Conservation (phyloP, 2,888 invertebrate species). For the Notodonta ziczac region DNA sequence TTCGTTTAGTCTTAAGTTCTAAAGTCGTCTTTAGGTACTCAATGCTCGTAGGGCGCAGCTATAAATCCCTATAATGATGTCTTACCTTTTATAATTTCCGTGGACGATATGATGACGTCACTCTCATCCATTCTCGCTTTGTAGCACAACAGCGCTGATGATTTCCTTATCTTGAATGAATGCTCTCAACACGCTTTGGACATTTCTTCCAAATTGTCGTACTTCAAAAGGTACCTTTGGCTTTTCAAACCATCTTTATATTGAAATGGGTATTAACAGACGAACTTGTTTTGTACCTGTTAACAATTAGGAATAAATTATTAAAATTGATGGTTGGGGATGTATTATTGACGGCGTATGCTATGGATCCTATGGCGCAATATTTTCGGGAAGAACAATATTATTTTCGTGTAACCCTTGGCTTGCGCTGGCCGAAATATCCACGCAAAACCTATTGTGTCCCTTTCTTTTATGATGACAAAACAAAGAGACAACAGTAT, state of each 20-base stretch:
- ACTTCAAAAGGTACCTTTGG: slow-evolving; percentile 8
- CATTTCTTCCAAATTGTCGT: slow-evolving; percentile 18
- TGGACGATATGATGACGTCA: slow-evolving; percentile 86
- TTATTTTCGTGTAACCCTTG: too few relatives aligned
- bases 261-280: not conserved
- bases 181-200: slow-evolving; percentile 21
- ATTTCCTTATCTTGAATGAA: slow-evolving; percentile 71
- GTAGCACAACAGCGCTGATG: slow-evolving; percentile 71
- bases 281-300: not conserved
- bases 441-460: too few relatives aligned
- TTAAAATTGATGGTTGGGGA: not conserved
- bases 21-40: too few relatives aligned
- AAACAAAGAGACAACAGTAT: too few relatives aligned
- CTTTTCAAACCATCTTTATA: slow-evolving; percentile 1
- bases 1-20: too few relatives aligned
- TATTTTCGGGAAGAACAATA: too few relatives aligned
- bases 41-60: too few relatives aligned
- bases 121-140: slow-evolving; percentile 78
- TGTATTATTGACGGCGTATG: too few relatives aligned
- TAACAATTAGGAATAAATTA: not conserved
- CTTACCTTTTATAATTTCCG: slow-evolving; percentile 88
- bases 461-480: too few relatives aligned
- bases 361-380: too few relatives aligned
- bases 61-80: too few relatives aligned
- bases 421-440: too few relatives aligned